Evolutionary conservation across 2,888 invertebrate genomes (phyloP), one percentile per base, ranked within the genome.

Genomic region (Lasioglossum morio): DNA sequence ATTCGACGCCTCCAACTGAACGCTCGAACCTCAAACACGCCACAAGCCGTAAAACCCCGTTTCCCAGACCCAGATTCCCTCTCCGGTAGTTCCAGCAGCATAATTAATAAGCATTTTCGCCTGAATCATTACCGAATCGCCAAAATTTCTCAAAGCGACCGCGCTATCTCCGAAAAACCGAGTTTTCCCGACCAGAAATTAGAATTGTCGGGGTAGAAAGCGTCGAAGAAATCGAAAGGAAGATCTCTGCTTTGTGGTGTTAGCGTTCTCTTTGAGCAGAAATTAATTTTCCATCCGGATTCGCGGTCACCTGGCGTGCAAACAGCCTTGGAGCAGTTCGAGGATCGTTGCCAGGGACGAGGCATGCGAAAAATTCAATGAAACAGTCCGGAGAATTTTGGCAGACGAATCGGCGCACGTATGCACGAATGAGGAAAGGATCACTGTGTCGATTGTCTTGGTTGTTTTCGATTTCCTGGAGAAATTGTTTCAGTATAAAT

Each of bases 211-310:
- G 10, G 12, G 37, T 37, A 37, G 23, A n/a, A 66, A 2, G 37
- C 37, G 69, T 8, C n/a, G 23, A 4, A 23, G 69, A 40, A 69
- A 69, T 69, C 69, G 69, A 40, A 69, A 40, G n/a, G 12, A 23
- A 19, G 4, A 4, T 23, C 4, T 10, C 4, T 23, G 23, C 37
- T 10, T 10, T 12, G 37, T 10, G 34, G 19, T 10, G 37, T 37
- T 37, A 34, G 4, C 69, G 23, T 23, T 37, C 23, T 23, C 69
- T 69, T 69, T 69, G 69, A 69, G 37, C 37, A n/a, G 40, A 69
- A 69, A 69, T 69, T 69, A 69, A 69, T 69, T 69, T 69, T 69
- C 69, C 69, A 69, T 40, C 69, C 69, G 69, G 37, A 69, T 69
- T n/a, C 37, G n/a, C 10, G 69, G 23, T 23, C 37, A 12, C 23